phyloP scores from a whole-genome alignment of 2,888 invertebrate species.

The Octonoba sinensis region DNA sequence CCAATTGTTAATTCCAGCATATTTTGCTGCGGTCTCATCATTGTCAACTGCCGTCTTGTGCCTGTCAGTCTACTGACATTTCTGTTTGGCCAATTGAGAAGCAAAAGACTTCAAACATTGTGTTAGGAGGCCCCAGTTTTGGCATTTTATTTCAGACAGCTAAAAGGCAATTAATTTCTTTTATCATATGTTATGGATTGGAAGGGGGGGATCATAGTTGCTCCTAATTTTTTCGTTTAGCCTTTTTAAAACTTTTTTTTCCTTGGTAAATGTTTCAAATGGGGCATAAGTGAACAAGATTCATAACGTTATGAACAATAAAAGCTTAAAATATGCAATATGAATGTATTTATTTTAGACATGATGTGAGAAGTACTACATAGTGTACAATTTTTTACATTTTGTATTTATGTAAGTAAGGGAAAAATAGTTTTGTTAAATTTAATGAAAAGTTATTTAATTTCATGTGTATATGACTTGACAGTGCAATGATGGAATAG shows the following conservation, averaged over 20 bases:
- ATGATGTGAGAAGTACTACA: too few relatives aligned
- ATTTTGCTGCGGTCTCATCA: conserved; percentile 34
- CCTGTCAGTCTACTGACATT: conserved; percentile 54
- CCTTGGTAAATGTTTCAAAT: too few relatives aligned
- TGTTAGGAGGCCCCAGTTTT: too few relatives aligned
- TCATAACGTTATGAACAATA: too few relatives aligned
- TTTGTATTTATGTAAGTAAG: too few relatives aligned
- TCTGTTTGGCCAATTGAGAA: conserved; percentile 17
- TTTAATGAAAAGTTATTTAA: neutral
- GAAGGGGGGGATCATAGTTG: neutral
- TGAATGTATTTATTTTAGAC: too few relatives aligned
- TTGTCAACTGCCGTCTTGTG: conserved; percentile 60
- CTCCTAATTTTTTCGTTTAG: neutral
- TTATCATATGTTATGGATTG: too few relatives aligned
- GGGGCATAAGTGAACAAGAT: too few relatives aligned
- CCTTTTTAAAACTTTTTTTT: too few relatives aligned
- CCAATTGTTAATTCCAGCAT: conserved; percentile 16
- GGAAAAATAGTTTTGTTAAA: too few relatives aligned
- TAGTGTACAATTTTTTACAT: too few relatives aligned
- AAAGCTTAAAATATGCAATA: too few relatives aligned
- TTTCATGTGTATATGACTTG: conserved; percentile 36
- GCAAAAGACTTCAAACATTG: neutral
- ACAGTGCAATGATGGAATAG: conserved; percentile 56
- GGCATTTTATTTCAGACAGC: neutral
- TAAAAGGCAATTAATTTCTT: neutral